These are phyloP conservation scores for Cryptus armator DNA, from an alignment of 2,888 invertebrate genomes.

Conservation along the genomic window DNA sequence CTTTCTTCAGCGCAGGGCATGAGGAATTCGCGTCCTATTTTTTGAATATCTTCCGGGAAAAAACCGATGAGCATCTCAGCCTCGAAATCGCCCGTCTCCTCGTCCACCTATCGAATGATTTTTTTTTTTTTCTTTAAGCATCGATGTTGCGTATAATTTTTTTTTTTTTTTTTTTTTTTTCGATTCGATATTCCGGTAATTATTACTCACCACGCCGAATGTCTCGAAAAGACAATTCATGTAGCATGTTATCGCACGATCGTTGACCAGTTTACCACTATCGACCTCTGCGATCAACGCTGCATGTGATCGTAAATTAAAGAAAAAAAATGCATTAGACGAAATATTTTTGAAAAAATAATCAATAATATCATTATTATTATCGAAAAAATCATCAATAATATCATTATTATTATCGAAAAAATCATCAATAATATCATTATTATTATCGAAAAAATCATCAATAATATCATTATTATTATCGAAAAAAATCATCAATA, in stretches of 20 bases:
- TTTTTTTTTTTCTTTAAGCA: not conserved
- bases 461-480: not conserved
- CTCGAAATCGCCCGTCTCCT: constrained; percentile 78
- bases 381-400: not conserved
- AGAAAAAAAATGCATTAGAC: constrained; percentile 18
- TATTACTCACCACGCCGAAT: constrained; percentile 79
- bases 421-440: no score
- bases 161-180: not conserved
- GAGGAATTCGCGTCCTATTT: constrained; percentile 69
- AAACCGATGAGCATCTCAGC: constrained; percentile 79
- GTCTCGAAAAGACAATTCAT: constrained; percentile 81
- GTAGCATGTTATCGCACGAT: constrained; percentile 80
- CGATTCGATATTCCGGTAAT: not conserved
- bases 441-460: not conserved
- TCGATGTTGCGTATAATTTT: not conserved
- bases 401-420: not conserved
- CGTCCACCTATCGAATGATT: constrained; percentile 79
- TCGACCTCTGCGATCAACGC: constrained; percentile 79
- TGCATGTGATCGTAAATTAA: constrained; percentile 53
- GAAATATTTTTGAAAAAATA: not conserved
- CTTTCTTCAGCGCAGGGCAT: constrained; percentile 73
- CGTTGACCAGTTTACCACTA: constrained; percentile 74
- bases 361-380: not conserved
- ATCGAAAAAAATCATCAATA: not conserved
- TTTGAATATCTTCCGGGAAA: constrained; percentile 76